Conservation (phyloP, 2,113 vertebrate species). For the Apeltes quadracus region DNA sequence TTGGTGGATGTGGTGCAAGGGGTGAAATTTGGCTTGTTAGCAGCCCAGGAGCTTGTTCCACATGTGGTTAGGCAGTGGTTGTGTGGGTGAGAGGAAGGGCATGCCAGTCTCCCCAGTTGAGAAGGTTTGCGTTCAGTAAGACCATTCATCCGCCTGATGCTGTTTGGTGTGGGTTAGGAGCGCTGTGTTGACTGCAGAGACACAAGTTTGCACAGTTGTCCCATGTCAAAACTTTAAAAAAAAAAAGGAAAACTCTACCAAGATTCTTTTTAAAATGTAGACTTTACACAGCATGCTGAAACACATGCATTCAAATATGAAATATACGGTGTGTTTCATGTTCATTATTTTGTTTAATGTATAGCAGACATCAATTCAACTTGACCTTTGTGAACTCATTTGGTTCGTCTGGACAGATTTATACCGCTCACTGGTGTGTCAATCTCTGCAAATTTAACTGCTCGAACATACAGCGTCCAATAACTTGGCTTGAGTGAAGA, state of each 20-base stretch:
- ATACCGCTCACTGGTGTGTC: conserved; percentile 1
- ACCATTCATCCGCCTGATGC: conserved; percentile 56
- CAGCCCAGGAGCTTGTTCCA: conserved; percentile 65
- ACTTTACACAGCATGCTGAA: background rate
- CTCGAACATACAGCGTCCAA: conserved; percentile 23
- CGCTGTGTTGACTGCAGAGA: conserved; percentile 26
- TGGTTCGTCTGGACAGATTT: conserved; percentile 4
- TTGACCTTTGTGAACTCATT: conserved; percentile 11
- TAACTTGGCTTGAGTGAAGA: conserved; percentile 57
- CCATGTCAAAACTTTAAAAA: conserved; percentile 26
- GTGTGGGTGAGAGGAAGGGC: conserved; percentile 71
- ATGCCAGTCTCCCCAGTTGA: conserved; percentile 68
- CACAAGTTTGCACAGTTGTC: conserved; percentile 18
- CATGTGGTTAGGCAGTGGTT: conserved; percentile 67
- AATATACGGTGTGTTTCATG: background rate
- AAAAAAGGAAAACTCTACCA: too few species aligned
- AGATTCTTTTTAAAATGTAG: background rate
- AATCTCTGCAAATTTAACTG: conserved; percentile 27
- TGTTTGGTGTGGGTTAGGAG: conserved; percentile 44
- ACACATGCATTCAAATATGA: conserved; percentile 5
- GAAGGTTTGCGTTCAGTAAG: conserved; percentile 58
- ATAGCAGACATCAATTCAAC: background rate
- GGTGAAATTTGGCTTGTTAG: conserved; percentile 71
- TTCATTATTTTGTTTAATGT: background rate
- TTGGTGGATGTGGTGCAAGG: conserved; percentile 60